phyloP scores from a whole-genome alignment of 2,797 vertebrate genomes.

The Anableps anableps region DNA sequence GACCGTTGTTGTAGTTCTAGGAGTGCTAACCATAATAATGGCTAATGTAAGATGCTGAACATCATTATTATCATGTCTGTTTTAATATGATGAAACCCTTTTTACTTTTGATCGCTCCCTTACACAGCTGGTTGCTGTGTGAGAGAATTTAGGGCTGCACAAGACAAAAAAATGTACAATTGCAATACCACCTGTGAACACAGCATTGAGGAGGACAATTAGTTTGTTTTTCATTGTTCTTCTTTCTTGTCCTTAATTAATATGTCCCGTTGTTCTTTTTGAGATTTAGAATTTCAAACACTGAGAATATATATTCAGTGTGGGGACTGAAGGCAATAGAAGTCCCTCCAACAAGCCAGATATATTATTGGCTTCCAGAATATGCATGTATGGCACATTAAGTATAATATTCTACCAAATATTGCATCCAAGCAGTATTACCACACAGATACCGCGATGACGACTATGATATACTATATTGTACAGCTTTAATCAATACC shows the following conservation, averaged over 20 bases:
- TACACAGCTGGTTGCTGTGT: too few species aligned
- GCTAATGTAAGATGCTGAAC: too few species aligned
- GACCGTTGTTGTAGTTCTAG: background rate
- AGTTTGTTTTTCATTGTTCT: background rate
- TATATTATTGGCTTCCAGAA: background rate
- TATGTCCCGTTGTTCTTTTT: background rate
- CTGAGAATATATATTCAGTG: background rate
- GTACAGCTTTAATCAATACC: background rate
- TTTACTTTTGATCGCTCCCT: background rate
- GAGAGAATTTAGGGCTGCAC: too few species aligned
- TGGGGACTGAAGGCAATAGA: background rate
- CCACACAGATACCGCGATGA: too few species aligned
- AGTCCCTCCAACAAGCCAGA: background rate
- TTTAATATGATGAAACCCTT: background rate
- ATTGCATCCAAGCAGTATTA: too few species aligned
- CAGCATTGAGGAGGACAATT: background rate
- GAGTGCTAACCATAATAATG: background rate
- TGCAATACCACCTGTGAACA: background rate
- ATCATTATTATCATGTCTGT: background rate
- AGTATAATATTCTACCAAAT: background rate
- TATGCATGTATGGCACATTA: too few species aligned
- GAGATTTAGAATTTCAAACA: background rate
- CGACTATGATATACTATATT: background rate
- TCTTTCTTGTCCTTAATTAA: too few species aligned
- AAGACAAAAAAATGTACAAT: background rate